Evolutionary conservation across 2,888 invertebrate species (phyloP).

Genomic region (Ophioninae sp.): DNA sequence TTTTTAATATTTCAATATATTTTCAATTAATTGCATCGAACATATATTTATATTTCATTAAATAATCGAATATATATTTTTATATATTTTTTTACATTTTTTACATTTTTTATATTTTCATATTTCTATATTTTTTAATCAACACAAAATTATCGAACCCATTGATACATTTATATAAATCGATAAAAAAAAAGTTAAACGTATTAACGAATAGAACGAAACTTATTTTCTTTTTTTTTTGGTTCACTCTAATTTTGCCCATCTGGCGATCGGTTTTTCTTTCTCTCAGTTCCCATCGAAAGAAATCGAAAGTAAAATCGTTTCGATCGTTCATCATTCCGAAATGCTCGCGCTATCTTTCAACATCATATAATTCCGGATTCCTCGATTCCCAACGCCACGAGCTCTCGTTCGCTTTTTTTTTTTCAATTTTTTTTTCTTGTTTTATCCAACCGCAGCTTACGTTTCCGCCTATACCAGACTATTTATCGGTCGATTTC

Average conservation of each 20-base stretch:
- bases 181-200: background rate
- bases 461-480: conserved; percentile 23
- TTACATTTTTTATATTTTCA: too few relatives aligned
- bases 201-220: background rate
- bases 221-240: background rate
- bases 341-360: conserved; percentile 12
- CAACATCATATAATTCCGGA: conserved; percentile 14
- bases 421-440: background rate
- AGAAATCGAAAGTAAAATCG: background rate
- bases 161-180: too few relatives aligned
- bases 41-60: too few relatives aligned
- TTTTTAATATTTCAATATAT: too few relatives aligned
- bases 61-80: too few relatives aligned
- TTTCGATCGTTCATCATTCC: conserved; percentile 24
- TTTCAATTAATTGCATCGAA: too few relatives aligned
- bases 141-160: too few relatives aligned
- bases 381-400: conserved; percentile 25
- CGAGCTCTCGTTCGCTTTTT: background rate
- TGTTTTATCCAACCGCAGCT: conserved; percentile 3
- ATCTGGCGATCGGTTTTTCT: background rate
- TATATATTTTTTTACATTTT: too few relatives aligned
- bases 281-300: background rate
- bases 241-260: background rate
- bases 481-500: conserved; percentile 41
- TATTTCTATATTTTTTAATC: too few relatives aligned